Conservation (phyloP, 1,140 invertebrate species). For the Eurosta solidaginis region DNA sequence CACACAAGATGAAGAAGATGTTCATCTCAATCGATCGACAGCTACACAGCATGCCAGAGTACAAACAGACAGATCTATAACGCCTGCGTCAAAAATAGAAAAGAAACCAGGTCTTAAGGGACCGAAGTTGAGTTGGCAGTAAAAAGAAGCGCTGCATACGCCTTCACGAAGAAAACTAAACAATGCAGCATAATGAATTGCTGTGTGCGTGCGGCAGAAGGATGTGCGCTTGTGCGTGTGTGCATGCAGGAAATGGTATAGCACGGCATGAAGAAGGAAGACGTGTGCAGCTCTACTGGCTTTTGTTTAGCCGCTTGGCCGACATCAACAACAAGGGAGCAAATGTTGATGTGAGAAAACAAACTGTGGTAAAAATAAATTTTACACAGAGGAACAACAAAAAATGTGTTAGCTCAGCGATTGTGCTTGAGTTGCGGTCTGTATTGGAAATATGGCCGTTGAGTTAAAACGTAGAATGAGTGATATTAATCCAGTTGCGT, state of each 20-base stretch:
- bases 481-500: too few relatives aligned
- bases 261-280: neutral
- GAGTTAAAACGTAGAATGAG: too few relatives aligned
- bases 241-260: neutral
- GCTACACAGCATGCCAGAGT: neutral
- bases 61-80: neutral
- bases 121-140: too few relatives aligned
- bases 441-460: too few relatives aligned
- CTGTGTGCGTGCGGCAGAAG: neutral
- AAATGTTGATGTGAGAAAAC: too few relatives aligned
- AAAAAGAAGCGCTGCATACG: neutral
- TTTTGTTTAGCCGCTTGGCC: neutral
- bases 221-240: too few relatives aligned
- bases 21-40: neutral
- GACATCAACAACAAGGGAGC: neutral
- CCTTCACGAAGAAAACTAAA: neutral
- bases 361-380: slow-evolving; percentile 13
- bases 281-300: neutral
- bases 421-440: too few relatives aligned
- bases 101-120: neutral
- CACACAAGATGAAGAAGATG: neutral
- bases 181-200: slow-evolving; percentile 2
- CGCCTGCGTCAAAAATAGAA: slow-evolving; percentile 19
- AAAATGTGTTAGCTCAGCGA: too few relatives aligned
- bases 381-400: neutral